Conservation (phyloP, 1,140 invertebrate genomes). For the Gyrodactylus bullatarudis region DNA sequence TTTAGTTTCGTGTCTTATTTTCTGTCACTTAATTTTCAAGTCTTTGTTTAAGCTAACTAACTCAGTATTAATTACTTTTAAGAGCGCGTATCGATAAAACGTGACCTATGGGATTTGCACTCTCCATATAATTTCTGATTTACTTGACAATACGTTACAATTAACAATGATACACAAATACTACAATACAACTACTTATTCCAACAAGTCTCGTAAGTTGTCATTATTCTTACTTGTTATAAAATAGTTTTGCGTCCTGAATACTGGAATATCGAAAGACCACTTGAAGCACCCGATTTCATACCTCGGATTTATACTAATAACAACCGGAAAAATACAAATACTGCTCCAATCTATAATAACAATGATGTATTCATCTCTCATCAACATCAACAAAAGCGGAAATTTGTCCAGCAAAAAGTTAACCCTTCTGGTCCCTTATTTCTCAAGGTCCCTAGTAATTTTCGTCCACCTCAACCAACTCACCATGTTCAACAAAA, state of each 20-base stretch:
- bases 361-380: background rate
- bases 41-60: background rate
- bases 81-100: background rate
- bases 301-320: too few relatives aligned
- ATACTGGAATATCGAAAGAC: background rate
- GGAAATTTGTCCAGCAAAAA: too few relatives aligned
- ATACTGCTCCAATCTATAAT: background rate
- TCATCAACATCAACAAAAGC: too few relatives aligned
- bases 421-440: too few relatives aligned
- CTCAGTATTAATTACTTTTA: background rate
- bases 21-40: background rate
- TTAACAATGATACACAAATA: background rate
- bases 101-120: background rate
- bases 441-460: too few relatives aligned
- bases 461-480: too few relatives aligned
- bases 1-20: too few relatives aligned
- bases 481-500: background rate
- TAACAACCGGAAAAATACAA: background rate
- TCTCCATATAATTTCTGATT: background rate
- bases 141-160: too few relatives aligned
- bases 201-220: background rate
- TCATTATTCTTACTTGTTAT: background rate
- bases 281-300: too few relatives aligned
- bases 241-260: background rate
- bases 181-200: too few relatives aligned